Base-by-base conservation (phyloP, 2,888 invertebrate genomes). In the Pseudococcus longispinus region DNA sequence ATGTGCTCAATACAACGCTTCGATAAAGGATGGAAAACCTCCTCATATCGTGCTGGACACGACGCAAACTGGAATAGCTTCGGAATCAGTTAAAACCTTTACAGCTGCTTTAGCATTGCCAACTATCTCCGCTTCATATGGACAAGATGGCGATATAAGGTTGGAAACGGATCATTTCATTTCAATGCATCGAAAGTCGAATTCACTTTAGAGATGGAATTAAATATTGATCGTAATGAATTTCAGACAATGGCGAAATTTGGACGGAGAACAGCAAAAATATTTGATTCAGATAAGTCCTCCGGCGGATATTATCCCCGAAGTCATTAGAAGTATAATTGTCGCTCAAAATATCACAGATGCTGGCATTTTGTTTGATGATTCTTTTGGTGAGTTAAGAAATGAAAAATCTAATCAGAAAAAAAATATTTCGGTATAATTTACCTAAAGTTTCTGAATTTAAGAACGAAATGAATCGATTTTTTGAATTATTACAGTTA, bases 341-440 rank as follows among this genome's bases (percentile, higher is more conserved):
- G 92, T 93, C 0, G 93, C 94, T 88, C 95, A 97, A 91, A 96
- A 97, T 90, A 96, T 98, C 87, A 96, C 96, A 5, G 97, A 97
- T 90, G 97, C 97, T 18, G 98, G 96, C 8, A 96, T 98, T 83
- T 92, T 98, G 80, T 98, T 96, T 90, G 98, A 98, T 90, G 94
- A 95, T 32, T 94, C 94, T 60, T 97, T 97, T 90, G 94, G 96
- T 96, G 90, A 90, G 92, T 83, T 20, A 18, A 5, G 37, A 37
- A 37, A n/a, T n/a, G n/a, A n/a, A n/a, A n/a, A n/a, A n/a, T n/a
- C n/a, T n/a, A n/a, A n/a, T n/a, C n/a, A n/a, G n/a, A n/a, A 15
- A n/a, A 32, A 20, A 13, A 37, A 37, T 3, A 44, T 20, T n/a
- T 42, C 13, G 46, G 46, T 46, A 15, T 46, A n/a, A n/a, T n/a